These are phyloP conservation scores for Mastomys natalensis DNA, from an alignment of 2,113 vertebrate species.

Conservation along the genomic window DNA sequence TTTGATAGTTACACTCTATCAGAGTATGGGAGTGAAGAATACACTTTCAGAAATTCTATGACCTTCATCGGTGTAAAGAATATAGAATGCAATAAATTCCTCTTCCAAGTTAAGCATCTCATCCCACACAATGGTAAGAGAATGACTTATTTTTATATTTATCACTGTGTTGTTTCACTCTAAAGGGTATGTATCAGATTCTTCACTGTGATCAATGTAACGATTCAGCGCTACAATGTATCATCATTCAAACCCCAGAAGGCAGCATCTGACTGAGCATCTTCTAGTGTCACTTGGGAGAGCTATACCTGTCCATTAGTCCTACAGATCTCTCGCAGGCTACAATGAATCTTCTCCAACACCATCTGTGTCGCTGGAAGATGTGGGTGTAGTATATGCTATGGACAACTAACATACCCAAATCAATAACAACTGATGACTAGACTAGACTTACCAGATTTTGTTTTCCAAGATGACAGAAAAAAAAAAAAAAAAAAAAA, in stretches of 20 bases:
- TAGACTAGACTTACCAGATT: neutral
- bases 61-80: neutral
- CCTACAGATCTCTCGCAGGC: neutral
- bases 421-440: constrained; percentile 47
- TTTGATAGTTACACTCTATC: neutral
- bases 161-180: constrained; percentile 1
- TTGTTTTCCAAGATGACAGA: neutral
- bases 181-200: constrained; percentile 10
- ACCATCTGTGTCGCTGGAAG: neutral
- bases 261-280: neutral
- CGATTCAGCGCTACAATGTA: neutral
- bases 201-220: neutral
- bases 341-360: neutral
- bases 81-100: constrained; percentile 5
- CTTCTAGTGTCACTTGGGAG: neutral
- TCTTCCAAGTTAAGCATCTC: constrained; percentile 7
- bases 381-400: neutral
- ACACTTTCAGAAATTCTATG: constrained; percentile 3
- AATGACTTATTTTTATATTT: constrained; percentile 34
- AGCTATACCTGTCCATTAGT: neutral
- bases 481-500: constrained; percentile 32
- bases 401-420: neutral
- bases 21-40: neutral
- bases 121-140: neutral
- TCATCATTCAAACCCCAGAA: constrained; percentile 5